Percentiles rank a stretch among this genome's conserved stretches.
These are phyloP conservation scores for Dinomys branickii DNA, from an alignment of 2,113 vertebrate species.

Conservation along the genomic window DNA sequence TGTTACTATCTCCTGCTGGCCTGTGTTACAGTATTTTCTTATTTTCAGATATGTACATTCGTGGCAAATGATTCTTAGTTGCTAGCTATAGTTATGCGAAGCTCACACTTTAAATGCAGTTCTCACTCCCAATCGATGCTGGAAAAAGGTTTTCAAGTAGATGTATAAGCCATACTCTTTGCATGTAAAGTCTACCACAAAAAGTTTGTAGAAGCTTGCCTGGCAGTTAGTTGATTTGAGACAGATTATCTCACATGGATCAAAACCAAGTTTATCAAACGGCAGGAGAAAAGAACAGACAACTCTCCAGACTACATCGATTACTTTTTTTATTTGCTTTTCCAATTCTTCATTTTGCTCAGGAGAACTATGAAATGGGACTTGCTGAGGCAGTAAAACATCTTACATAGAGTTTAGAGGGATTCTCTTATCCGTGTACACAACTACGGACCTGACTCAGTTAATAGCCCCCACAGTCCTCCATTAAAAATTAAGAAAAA, in stretches of 20 bases:
- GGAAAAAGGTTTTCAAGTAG: background rate
- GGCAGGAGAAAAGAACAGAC: background rate
- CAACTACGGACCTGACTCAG: background rate
- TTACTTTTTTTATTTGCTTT: background rate
- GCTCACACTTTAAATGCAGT: background rate
- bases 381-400: background rate
- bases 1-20: background rate
- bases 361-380: background rate
- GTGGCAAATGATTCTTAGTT: conserved; percentile 7
- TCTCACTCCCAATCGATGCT: background rate
- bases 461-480: background rate
- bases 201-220: background rate
- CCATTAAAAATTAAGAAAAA: background rate
- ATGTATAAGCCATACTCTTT: background rate
- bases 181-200: background rate
- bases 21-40: background rate
- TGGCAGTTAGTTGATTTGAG: background rate
- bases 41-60: background rate
- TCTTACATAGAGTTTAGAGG: background rate
- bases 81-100: background rate
- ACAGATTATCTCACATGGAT: background rate
- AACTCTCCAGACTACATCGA: background rate
- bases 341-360: background rate
- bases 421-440: background rate
- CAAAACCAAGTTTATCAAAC: conserved; percentile 5